A percentile compares a stretch with the other conserved stretches of the same genome.
phyloP scores from a whole-genome alignment of 1,140 invertebrate species.

The Halesus radiatus region DNA sequence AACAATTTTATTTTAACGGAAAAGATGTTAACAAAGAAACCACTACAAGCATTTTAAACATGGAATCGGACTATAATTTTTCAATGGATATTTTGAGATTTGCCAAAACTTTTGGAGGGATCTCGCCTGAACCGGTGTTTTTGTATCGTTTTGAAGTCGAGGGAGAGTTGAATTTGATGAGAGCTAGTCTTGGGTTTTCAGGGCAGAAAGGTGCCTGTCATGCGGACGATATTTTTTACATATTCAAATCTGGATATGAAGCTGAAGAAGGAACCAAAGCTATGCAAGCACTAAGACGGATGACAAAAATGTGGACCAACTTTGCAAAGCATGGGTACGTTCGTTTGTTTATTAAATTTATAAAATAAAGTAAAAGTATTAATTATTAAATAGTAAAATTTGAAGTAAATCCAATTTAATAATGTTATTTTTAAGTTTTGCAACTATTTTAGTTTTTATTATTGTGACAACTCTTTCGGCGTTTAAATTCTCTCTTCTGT shows the following conservation, averaged over 20 bases:
- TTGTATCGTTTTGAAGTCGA: slow-evolving; percentile 69
- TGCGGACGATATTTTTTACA: slow-evolving; percentile 76
- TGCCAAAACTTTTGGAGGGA: slow-evolving; percentile 62
- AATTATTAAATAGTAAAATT: no score
- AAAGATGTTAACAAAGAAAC: slow-evolving; percentile 59
- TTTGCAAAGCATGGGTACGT: slow-evolving; percentile 78
- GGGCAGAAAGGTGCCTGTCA: slow-evolving; percentile 71
- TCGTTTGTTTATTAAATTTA: slow-evolving; percentile 62
- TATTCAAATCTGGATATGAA: slow-evolving; percentile 71
- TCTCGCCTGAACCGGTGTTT: slow-evolving; percentile 61
- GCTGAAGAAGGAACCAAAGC: slow-evolving; percentile 61
- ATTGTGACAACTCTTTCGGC: no score
- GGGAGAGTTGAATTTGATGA: slow-evolving; percentile 64
- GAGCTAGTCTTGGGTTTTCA: slow-evolving; percentile 55
- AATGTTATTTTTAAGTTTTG: no score
- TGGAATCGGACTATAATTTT: slow-evolving; percentile 67
- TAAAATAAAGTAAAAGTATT: not conserved
- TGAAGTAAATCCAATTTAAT: no score
- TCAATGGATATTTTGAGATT: slow-evolving; percentile 63
- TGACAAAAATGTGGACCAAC: slow-evolving; percentile 79
- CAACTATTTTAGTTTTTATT: no score
- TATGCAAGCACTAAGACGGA: slow-evolving; percentile 59
- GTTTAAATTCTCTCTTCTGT: no score
- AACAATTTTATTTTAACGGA: slow-evolving; percentile 68
- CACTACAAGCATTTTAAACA: slow-evolving; percentile 61